Evolutionary conservation across 1,140 invertebrate genomes (phyloP).

Genomic region (Drosophila fuyamai): DNA sequence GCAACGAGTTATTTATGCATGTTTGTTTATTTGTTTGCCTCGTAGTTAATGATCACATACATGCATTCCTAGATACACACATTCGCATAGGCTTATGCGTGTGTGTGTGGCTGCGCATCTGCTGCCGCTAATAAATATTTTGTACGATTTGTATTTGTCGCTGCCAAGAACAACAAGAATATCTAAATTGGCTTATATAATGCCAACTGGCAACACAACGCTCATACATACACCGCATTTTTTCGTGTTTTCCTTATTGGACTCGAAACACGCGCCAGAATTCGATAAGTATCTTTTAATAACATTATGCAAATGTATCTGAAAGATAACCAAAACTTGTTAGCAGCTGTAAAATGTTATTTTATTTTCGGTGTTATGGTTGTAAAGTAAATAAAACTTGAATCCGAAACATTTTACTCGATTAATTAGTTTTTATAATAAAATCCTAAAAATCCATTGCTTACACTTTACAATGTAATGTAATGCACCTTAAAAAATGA

Average conservation of each 20-base stretch:
- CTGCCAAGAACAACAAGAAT: constrained; percentile 47
- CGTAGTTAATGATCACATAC: constrained; percentile 78
- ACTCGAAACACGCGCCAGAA: constrained; percentile 32
- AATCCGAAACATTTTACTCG: neutral
- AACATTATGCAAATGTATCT: constrained; percentile 32
- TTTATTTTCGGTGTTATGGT: neutral
- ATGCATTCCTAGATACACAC: constrained; percentile 37
- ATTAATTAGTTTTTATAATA: too few relatives aligned
- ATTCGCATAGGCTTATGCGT: constrained; percentile 8
- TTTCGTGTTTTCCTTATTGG: constrained; percentile 41
- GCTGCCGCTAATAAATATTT: constrained; percentile 60
- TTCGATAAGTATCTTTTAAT: constrained; percentile 29
- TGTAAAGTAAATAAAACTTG: neutral
- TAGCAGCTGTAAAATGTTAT: constrained; percentile 24
- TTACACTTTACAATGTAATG: too few relatives aligned
- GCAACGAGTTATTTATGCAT: constrained; percentile 83
- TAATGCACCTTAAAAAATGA: too few relatives aligned
- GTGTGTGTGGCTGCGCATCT: constrained; percentile 46
- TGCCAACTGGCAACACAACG: constrained; percentile 2
- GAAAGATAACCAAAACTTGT: constrained; percentile 29
- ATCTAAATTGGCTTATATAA: constrained; percentile 50
- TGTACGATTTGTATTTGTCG: constrained; percentile 22
- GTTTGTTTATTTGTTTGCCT: constrained; percentile 82
- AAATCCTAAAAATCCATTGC: too few relatives aligned
- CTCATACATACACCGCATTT: neutral